These are phyloP conservation scores for Eupeodes latifasciatus DNA, from an alignment of 2,888 invertebrate species.

Conservation along the genomic window DNA sequence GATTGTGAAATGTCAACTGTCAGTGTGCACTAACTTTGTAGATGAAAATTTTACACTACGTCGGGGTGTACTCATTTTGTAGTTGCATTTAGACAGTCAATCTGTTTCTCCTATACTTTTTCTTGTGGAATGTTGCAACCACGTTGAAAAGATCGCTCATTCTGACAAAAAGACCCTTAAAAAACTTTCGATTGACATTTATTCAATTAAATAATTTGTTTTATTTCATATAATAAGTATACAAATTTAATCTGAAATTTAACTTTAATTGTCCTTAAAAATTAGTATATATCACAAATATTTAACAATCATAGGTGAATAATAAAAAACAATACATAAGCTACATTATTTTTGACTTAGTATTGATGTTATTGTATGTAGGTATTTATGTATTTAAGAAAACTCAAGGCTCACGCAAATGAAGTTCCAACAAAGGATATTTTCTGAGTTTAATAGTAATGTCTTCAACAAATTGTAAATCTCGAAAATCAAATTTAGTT, in stretches of 20 bases:
- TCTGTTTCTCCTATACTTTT: too few species aligned
- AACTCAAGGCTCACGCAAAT: slow-evolving; percentile 74
- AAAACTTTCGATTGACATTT: too few species aligned
- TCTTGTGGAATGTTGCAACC: too few species aligned
- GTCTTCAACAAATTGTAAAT: slow-evolving; percentile 81
- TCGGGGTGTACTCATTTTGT: too few species aligned
- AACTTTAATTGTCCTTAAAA: background rate
- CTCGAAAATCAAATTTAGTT: slow-evolving; percentile 80
- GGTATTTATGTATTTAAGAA: background rate
- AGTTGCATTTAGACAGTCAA: too few species aligned
- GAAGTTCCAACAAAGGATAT: slow-evolving; percentile 79
- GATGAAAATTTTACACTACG: too few species aligned
- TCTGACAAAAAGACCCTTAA: too few species aligned
- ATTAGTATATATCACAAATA: slow-evolving; percentile 9
- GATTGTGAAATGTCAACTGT: too few species aligned
- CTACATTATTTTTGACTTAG: background rate
- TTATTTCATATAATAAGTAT: too few species aligned
- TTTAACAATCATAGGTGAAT: background rate
- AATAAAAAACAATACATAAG: background rate
- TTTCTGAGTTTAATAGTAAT: slow-evolving; percentile 81
- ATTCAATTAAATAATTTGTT: too few species aligned
- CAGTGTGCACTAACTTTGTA: too few species aligned
- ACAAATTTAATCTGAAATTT: background rate
- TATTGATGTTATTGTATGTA: background rate
- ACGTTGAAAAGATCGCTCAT: too few species aligned